Evolutionary conservation across 2,113 vertebrate genomes (phyloP).

Genomic region (Vimba vimba): DNA sequence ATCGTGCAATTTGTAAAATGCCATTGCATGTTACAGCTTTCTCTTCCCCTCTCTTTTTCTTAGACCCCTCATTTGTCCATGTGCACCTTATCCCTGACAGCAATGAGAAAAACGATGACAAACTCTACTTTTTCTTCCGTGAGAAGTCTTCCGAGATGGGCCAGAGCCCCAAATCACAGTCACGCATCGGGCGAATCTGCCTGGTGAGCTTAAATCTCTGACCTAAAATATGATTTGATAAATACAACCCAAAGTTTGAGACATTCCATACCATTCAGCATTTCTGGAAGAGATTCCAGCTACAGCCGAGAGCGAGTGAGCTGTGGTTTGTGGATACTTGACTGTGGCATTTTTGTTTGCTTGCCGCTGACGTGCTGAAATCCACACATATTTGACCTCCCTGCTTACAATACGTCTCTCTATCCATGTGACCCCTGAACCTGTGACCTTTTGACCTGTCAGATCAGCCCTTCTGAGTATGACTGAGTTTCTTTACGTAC

Average conservation of each 20-base stretch:
- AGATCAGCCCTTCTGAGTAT: conserved; percentile 48
- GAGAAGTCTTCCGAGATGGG: conserved; percentile 93
- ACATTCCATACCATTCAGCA: background rate
- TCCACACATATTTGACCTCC: conserved; percentile 73
- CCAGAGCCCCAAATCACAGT: conserved; percentile 89
- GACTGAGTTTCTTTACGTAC: conserved; percentile 30
- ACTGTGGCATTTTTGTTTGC: conserved; percentile 57
- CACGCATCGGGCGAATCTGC: conserved; percentile 95
- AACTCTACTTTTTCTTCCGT: conserved; percentile 98
- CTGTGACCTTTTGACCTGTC: conserved; percentile 61
- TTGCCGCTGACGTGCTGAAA: conserved; percentile 69
- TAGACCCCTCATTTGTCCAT: conserved; percentile 92
- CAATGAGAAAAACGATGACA: conserved; percentile 93
- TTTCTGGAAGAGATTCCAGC: conserved; percentile 10
- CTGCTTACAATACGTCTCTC: conserved; percentile 68
- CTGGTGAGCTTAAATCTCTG: conserved; percentile 78
- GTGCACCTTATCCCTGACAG: conserved; percentile 96
- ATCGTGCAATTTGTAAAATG: background rate
- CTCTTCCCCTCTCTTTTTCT: conserved; percentile 46
- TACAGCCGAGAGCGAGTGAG: background rate
- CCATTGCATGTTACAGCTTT: background rate
- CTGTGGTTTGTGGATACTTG: background rate
- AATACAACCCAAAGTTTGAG: conserved; percentile 18
- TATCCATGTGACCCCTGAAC: conserved; percentile 68
- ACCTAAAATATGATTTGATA: background rate